Evolutionary conservation across 2,113 vertebrate species (phyloP).

Genomic region (Amphiprion ocellaris): DNA sequence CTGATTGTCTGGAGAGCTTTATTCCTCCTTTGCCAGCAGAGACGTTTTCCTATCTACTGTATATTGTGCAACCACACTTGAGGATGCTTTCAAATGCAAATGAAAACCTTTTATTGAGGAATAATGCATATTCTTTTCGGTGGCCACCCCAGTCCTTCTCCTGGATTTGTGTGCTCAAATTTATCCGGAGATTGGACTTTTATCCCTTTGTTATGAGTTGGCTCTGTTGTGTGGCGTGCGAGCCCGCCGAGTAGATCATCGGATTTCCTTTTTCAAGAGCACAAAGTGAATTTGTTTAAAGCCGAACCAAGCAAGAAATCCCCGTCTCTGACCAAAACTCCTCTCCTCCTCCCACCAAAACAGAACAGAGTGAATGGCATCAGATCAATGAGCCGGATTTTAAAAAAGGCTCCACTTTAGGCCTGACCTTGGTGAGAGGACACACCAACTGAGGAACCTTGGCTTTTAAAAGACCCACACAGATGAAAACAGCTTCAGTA

Average conservation of each 20-base stretch:
- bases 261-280: slow-evolving; percentile 59
- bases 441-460: not conserved
- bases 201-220: slow-evolving; percentile 59
- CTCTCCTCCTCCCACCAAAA: slow-evolving; percentile 20
- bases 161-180: slow-evolving; percentile 42
- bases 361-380: slow-evolving; percentile 46
- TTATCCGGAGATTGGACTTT: slow-evolving; percentile 54
- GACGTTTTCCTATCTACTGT: slow-evolving; percentile 2
- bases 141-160: slow-evolving; percentile 41
- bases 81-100: slow-evolving; percentile 62
- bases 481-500: slow-evolving; percentile 1
- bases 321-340: slow-evolving; percentile 17
- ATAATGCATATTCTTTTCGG: slow-evolving; percentile 44
- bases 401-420: slow-evolving; percentile 7
- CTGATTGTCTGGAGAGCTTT: slow-evolving; percentile 31
- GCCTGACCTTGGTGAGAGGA: slow-evolving; percentile 35
- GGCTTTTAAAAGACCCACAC: not conserved
- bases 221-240: slow-evolving; percentile 37
- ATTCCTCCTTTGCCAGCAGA: slow-evolving; percentile 27
- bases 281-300: slow-evolving; percentile 66
- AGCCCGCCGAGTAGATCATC: slow-evolving; percentile 54
- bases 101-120: slow-evolving; percentile 50
- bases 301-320: slow-evolving; percentile 53
- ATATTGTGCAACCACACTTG: slow-evolving; percentile 21
- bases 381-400: slow-evolving; percentile 36